Evolutionary conservation across 2,113 vertebrate genomes (phyloP).

Genomic region (Campylomormyrus numenius): DNA sequence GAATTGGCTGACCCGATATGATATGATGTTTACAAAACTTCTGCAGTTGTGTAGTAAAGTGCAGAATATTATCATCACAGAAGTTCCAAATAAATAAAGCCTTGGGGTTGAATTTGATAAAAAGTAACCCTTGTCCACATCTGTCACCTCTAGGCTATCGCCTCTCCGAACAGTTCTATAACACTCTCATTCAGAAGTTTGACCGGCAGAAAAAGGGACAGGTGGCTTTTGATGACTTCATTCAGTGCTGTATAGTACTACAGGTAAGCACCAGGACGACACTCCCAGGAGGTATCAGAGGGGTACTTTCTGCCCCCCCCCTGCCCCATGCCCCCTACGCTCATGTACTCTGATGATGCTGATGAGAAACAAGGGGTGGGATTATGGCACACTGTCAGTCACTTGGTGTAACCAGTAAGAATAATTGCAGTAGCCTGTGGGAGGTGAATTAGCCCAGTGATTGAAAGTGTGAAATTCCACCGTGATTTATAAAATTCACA

Average conservation of each 20-base stretch:
- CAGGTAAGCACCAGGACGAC: slow-evolving; percentile 67
- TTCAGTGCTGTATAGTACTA: slow-evolving; percentile 94
- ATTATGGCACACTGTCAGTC: neutral
- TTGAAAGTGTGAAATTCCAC: neutral
- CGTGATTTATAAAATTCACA: neutral
- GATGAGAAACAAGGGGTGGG: neutral
- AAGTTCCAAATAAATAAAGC: neutral
- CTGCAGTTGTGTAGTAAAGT: neutral
- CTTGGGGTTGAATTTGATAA: neutral
- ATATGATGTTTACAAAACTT: neutral
- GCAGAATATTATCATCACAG: neutral
- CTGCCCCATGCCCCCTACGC: neutral
- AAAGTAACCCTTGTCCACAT: neutral
- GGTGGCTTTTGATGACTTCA: slow-evolving; percentile 97
- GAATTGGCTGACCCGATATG: neutral
- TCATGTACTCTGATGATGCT: neutral
- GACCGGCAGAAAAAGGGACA: slow-evolving; percentile 92
- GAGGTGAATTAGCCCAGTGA: neutral
- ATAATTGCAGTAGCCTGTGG: neutral
- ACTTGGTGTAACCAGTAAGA: neutral
- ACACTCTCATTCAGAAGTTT: slow-evolving; percentile 90
- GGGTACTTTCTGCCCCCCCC: neutral
- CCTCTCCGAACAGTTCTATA: slow-evolving; percentile 91
- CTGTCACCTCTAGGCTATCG: slow-evolving; percentile 75
- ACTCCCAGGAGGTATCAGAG: neutral